Base-by-base conservation (phyloP, 1,140 invertebrate species). In the Zaprionus camerounensis region DNA sequence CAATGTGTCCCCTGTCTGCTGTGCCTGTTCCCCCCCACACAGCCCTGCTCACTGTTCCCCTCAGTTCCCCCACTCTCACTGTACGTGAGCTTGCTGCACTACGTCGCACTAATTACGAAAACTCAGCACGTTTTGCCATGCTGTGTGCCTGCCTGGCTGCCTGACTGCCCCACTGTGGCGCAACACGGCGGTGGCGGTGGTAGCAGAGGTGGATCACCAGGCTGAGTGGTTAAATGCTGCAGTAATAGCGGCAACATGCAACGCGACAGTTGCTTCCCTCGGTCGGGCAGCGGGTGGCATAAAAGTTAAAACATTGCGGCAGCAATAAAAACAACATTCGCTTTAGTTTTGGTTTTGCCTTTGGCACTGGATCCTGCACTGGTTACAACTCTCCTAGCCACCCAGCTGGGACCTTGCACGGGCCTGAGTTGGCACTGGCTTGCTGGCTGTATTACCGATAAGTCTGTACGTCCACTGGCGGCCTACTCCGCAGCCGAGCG, bases 241-340 rank as follows among this genome's bases (percentile, higher is more conserved):
- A 88, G 84, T 84, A 87, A 88, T 81, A 84, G 84, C 84, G 80
- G 84, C 84, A 88, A 88, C 84, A 87, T 87, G 84, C 85, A 87
- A 84, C 84, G 75, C 85, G 83, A 88, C 84, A 78, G 81, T 87
- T 78, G 81, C 24, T 55, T 38, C 53, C 46, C 36, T 49, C 56
- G 68, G 65, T 44, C 75, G 67, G 44, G 59, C 28, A 22, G 71
- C 63, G 41, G 72, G 63, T 51, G 79, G 70, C 22, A 82, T 74
- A 84, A 81, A 84, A 88, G 84, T 87, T 87, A 87, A 87, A 87
- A 87, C 84, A 87, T 87, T 87, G 84, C 84, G 85, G 85, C 78
- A 76, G 84, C 81, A 87, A 88, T 87, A 87, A 87, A 87, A 87
- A 84, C 84, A 87, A 78, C 84, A 87, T 87, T 76, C 61, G 69